Conservation (phyloP, 1,140 invertebrate species). For the Zaprionus africanus region DNA sequence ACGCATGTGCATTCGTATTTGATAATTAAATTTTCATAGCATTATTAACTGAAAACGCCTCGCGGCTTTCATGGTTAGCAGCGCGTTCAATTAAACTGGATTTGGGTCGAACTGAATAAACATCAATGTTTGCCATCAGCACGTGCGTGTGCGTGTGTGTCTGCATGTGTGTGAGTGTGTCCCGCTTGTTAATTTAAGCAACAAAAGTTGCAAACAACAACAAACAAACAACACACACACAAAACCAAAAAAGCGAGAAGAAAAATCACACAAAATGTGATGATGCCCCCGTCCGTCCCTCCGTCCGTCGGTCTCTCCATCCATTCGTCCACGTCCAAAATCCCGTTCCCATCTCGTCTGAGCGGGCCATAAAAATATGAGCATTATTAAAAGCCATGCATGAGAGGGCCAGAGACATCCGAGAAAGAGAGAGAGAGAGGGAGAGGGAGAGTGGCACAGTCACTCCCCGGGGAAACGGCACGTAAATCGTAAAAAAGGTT, state of each 20-base stretch:
- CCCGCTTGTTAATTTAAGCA: slow-evolving; percentile 73
- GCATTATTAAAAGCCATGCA: slow-evolving; percentile 76
- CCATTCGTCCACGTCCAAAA: slow-evolving; percentile 12
- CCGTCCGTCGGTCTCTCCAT: slow-evolving; percentile 6
- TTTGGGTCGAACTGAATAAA: slow-evolving; percentile 72
- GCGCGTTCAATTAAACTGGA: slow-evolving; percentile 59
- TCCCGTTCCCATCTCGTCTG: slow-evolving; percentile 31
- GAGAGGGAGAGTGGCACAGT: slow-evolving; percentile 33
- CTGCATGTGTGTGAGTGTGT: slow-evolving; percentile 5
- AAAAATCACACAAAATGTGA: slow-evolving; percentile 74
- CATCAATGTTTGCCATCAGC: slow-evolving; percentile 61
- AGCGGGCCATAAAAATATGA: slow-evolving; percentile 75
- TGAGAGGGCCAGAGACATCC: slow-evolving; percentile 17
- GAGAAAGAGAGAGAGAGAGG: neutral
- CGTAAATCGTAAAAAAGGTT: slow-evolving; percentile 81
- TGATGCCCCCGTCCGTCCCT: slow-evolving; percentile 47
- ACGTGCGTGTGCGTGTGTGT: slow-evolving; percentile 6
- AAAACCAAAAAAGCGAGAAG: slow-evolving; percentile 10
- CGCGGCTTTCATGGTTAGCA: slow-evolving; percentile 49
- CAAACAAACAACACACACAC: slow-evolving; percentile 8
- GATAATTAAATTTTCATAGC: slow-evolving; percentile 76
- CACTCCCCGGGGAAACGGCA: slow-evolving; percentile 70
- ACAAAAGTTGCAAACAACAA: slow-evolving; percentile 63
- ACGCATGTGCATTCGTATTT: slow-evolving; percentile 24
- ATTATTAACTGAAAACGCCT: slow-evolving; percentile 71